Percentiles rank a stretch among this genome's conserved stretches.
Conservation (phyloP, 2,113 vertebrate genomes). For the Ivindomyrus marchei region DNA sequence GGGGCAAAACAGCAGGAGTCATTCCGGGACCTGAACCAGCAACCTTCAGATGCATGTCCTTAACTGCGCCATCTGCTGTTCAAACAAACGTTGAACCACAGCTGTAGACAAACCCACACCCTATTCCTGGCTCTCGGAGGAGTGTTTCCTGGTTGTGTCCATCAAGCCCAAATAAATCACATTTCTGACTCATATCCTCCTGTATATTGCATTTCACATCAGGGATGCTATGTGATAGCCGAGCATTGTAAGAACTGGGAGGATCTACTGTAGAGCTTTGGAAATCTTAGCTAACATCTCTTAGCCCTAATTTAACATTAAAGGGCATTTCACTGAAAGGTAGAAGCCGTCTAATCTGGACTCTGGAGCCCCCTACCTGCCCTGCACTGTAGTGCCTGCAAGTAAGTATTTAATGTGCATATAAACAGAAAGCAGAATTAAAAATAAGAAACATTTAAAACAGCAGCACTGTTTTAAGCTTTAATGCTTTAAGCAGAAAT, state of each 20-base stretch:
- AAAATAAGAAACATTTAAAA: background rate
- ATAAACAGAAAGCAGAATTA: background rate
- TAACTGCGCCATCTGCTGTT: background rate
- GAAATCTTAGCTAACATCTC: background rate
- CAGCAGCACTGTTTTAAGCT: background rate
- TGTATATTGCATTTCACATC: background rate
- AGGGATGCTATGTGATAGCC: background rate
- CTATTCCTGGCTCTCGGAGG: background rate
- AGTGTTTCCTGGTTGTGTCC: background rate
- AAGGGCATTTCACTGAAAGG: background rate
- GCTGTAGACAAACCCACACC: background rate
- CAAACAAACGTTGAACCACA: background rate
- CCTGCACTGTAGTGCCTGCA: background rate
- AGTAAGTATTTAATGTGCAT: background rate
- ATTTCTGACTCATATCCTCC: background rate
- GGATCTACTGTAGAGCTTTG: background rate
- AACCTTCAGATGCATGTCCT: background rate
- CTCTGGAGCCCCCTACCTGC: background rate
- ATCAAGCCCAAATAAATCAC: background rate
- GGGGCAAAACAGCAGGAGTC: background rate
- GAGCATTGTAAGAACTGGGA: background rate
- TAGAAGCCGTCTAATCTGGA: background rate
- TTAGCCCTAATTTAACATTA: background rate
- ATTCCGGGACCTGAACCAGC: background rate
- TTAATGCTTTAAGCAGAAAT: background rate